Evolutionary conservation across 1,140 invertebrate species (phyloP), one percentile per base, ranked within the genome.

Genomic region (Musca domestica): DNA sequence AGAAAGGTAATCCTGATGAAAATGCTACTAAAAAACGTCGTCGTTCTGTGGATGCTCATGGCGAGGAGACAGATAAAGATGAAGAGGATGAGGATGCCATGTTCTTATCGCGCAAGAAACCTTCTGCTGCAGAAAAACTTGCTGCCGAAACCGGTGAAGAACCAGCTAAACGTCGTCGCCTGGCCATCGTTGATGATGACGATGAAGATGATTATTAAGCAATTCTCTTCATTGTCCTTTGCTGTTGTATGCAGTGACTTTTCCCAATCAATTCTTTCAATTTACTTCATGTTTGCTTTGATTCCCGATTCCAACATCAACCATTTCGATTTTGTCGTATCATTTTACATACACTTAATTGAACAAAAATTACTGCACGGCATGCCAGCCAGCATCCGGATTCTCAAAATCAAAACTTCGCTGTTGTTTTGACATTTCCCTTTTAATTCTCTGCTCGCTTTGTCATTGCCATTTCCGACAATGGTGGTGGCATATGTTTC

Each of bases 151-250:
- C 48, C 46, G 65, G 49, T 4, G 61, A 67, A 7, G 73, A 76
- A 69, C 74, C 76, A 47, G 68, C 78, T 67, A 80, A 80, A 68
- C 78, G 78, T 64, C 78, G 78, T 58, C 78, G 78, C 52, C 14
- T 80, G 51, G 78, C 78, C 64, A 67, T 80, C 70, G 77, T 81
- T 71, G 78, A 78, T 64, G 77, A 79, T 67, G 77, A 80, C 65
- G 78, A 77, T 20, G 76, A 80, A 61, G 76, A 79, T 49, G 70
- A 78, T 30, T 41, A 12, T 7, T 65, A 54, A 46, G n/a, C 56
- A 61, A 61, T 19, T 41, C 5, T 12, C 34, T 41, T 41, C 34
- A 2, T 7, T 41, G 10, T 3, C 10, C 22, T 54, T 54, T 14
- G 0, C 0, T 54, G 9, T 12, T 61, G 30, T 61, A 34, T 61